A percentile compares a stretch with the other conserved stretches of the same genome.
Evolutionary conservation across 2,888 invertebrate species (phyloP).

Genomic region (Euproctis similis): DNA sequence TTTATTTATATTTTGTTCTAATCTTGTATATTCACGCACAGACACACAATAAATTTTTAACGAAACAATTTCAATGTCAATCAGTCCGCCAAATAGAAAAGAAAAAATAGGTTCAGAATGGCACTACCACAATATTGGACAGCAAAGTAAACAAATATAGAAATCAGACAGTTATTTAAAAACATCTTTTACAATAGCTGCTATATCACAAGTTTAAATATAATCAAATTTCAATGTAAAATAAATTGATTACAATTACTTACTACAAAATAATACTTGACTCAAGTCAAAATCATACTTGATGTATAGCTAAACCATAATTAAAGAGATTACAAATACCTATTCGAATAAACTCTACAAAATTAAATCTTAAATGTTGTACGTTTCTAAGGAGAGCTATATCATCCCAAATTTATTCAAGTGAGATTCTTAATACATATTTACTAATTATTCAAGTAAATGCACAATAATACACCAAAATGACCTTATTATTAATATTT

Average conservation of each 20-base stretch:
- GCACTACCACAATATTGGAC: conserved; percentile 37
- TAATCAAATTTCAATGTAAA: conserved; percentile 38
- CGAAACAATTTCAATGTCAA: conserved; percentile 37
- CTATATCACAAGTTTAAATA: conserved; percentile 20
- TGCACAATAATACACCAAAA: conserved; percentile 46
- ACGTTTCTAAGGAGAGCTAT: conserved; percentile 68
- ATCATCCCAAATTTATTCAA: conserved; percentile 60
- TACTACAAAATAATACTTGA: conserved; percentile 71
- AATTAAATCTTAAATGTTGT: conserved; percentile 69
- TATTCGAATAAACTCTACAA: conserved; percentile 66
- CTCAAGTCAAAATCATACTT: conserved; percentile 54
- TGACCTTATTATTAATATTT: conserved; percentile 14
- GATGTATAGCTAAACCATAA: conserved; percentile 55
- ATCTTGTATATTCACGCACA: conserved; percentile 73
- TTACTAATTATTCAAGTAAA: conserved; percentile 46
- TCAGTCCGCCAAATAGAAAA: conserved; percentile 38
- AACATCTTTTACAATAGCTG: conserved; percentile 11
- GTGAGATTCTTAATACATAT: conserved; percentile 38
- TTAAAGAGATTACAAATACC: conserved; percentile 72
- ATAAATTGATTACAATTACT: conserved; percentile 63
- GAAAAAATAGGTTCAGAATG: conserved; percentile 36
- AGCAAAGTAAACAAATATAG: conserved; percentile 14
- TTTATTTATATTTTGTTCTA: conserved; percentile 63
- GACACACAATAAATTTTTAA: conserved; percentile 61
- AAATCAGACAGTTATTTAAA: conserved; percentile 10